Evolutionary conservation across 2,797 vertebrate species (phyloP).

Genomic region (Chiroxiphia lanceolata): DNA sequence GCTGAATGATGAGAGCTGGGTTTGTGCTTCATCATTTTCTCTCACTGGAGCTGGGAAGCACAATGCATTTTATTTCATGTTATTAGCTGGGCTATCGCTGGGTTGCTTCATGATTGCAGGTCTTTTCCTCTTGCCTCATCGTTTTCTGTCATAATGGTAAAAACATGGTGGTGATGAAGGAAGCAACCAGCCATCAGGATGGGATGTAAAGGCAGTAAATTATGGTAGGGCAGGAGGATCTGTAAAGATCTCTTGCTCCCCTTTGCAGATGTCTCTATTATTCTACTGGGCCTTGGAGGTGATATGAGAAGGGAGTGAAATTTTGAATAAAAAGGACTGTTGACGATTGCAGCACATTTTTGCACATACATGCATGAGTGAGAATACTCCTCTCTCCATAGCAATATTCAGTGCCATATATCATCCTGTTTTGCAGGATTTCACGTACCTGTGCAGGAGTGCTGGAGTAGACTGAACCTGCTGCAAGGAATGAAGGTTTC

Average conservation of each 20-base stretch:
- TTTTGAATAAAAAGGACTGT: not conserved
- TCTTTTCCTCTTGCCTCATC: slow-evolving; percentile 64
- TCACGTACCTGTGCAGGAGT: not conserved
- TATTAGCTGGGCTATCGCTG: slow-evolving; percentile 61
- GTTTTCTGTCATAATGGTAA: slow-evolving; percentile 60
- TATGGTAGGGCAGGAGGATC: not conserved
- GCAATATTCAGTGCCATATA: not conserved
- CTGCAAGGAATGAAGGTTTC: not conserved
- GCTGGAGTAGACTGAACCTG: not conserved
- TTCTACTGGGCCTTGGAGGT: not conserved
- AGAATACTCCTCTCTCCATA: not conserved
- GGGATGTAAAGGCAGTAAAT: slow-evolving; percentile 37
- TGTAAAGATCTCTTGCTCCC: not conserved
- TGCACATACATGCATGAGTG: not conserved
- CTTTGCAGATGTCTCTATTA: slow-evolving; percentile 48
- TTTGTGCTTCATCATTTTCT: slow-evolving; percentile 58
- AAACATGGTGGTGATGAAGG: slow-evolving; percentile 37
- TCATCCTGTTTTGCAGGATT: not conserved
- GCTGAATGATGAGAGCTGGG: slow-evolving; percentile 53
- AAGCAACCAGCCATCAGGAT: slow-evolving; percentile 15
- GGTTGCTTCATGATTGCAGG: slow-evolving; percentile 58
- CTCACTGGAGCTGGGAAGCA: slow-evolving; percentile 53
- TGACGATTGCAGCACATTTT: not conserved
- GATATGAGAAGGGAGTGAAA: not conserved
- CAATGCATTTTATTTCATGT: slow-evolving; percentile 63